Base-by-base conservation (phyloP, 1,140 invertebrate species). In the Drosophila athabasca region DNA sequence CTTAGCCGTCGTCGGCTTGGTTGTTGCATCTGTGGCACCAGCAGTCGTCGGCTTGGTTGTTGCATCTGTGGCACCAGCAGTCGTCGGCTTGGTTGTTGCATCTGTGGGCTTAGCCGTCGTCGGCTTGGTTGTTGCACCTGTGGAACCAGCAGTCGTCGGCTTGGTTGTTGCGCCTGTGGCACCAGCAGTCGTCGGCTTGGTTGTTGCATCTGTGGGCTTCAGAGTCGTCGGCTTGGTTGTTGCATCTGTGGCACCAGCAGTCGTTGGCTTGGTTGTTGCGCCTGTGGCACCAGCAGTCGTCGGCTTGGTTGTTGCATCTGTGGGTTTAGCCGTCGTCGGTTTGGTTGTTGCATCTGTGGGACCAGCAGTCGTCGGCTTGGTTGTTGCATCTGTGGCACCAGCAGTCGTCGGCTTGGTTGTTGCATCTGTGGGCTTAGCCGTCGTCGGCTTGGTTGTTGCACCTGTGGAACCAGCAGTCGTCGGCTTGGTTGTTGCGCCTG, bases 61-160 rank as follows among this genome's bases (percentile, higher is more conserved):
- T 31, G 29, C 7, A 31, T 6, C 29, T 7, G 29, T 31, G 7
- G 29, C 1, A 0, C 7, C 7, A 8, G 8, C 31, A 17, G 35
- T 53, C 15, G 49, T 51, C 3, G 49, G 49, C n/a, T 35, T 7
- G 0, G 44, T 22, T 0, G 55, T 46, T 9, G 8, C 11, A 3
- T 58, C 44, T 2, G 44, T 31, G 2, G 55, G 55, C 5, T 58
- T 58, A 2, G n/a, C 22, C 29, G 41, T 55, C 15, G 53, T 55
- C 0, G 41, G 53, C 51, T 53, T 8, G 6, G 29, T 31, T 31
- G 29, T 31, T 31, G 1, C 29, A 31, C 7, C 51, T 6, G 51
- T 41, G 5, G 51, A 35, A 9, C 44, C 44, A 1, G 8, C 11
- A 6, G 41, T 29, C 0, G 53, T 19, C 17, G 17, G 17, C 17